Evolutionary conservation across 2,888 invertebrate genomes (phyloP).

Genomic region (Calameuta pallipes): DNA sequence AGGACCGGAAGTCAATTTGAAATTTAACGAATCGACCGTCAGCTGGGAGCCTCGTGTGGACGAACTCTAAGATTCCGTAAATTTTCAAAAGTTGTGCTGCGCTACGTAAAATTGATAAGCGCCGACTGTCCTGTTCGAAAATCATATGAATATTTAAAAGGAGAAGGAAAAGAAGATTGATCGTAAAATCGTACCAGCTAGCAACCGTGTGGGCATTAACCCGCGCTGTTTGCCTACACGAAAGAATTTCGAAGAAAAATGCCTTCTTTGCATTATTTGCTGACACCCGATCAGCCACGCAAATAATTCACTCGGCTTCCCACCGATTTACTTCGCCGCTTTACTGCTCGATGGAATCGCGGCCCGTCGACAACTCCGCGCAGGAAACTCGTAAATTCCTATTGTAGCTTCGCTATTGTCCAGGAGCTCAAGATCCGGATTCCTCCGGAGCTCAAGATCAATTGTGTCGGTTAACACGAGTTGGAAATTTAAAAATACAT

Average conservation of each 20-base stretch:
- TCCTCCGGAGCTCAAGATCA: neutral
- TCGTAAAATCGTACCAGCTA: neutral
- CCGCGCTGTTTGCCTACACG: neutral
- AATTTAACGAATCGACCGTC: too few relatives aligned
- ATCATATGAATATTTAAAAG: too few relatives aligned
- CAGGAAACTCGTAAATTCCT: neutral
- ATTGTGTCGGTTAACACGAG: neutral
- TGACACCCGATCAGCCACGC: neutral
- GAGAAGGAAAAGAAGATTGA: too few relatives aligned
- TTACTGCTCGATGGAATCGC: neutral
- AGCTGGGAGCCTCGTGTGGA: too few relatives aligned
- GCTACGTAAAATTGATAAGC: too few relatives aligned
- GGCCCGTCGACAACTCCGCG: neutral
- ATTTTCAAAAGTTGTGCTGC: too few relatives aligned
- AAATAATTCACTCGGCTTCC: neutral
- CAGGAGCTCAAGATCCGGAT: neutral
- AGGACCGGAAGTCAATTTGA: too few relatives aligned
- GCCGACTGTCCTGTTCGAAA: too few relatives aligned
- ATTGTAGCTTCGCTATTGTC: neutral
- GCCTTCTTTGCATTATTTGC: neutral
- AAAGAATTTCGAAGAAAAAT: neutral
- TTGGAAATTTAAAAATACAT: too few relatives aligned
- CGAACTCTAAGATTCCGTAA: too few relatives aligned
- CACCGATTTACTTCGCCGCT: neutral
- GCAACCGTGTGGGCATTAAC: neutral